Percentiles rank a stretch among this genome's conserved stretches.
Evolutionary conservation across 2,113 vertebrate species (phyloP).

Genomic region (Anoplopoma fimbria): DNA sequence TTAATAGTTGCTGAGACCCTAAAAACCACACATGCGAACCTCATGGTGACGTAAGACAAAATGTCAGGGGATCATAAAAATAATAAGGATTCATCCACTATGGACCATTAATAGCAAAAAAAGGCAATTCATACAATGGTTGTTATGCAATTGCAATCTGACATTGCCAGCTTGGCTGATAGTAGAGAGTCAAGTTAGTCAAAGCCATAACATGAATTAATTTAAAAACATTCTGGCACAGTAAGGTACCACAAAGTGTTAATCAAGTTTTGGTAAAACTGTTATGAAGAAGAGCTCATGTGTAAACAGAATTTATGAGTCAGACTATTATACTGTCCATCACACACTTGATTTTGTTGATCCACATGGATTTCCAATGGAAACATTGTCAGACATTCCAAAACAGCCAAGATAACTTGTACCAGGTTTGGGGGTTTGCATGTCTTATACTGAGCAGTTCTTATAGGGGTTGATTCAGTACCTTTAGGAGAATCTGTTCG

Average conservation of each 20-base stretch:
- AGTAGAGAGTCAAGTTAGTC: neutral
- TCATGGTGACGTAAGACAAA: neutral
- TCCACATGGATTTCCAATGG: neutral
- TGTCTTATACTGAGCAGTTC: neutral
- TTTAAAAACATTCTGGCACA: neutral
- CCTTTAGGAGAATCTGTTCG: conserved; percentile 32
- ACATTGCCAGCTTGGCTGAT: neutral
- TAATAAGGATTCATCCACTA: neutral
- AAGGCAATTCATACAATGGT: neutral
- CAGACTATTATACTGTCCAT: neutral
- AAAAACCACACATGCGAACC: too few species aligned
- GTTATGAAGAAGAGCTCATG: neutral
- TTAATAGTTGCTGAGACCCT: neutral
- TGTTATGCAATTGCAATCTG: neutral
- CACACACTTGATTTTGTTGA: neutral
- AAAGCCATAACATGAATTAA: neutral
- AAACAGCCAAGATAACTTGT: neutral
- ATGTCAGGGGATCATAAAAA: neutral
- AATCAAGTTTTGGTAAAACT: neutral
- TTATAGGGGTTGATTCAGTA: neutral
- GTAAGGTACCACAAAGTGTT: neutral
- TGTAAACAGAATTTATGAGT: neutral
- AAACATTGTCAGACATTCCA: neutral
- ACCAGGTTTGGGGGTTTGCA: neutral
- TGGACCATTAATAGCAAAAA: neutral